Evolutionary conservation across 1,140 invertebrate genomes (phyloP).

Genomic region (Saxidomus purpurata): DNA sequence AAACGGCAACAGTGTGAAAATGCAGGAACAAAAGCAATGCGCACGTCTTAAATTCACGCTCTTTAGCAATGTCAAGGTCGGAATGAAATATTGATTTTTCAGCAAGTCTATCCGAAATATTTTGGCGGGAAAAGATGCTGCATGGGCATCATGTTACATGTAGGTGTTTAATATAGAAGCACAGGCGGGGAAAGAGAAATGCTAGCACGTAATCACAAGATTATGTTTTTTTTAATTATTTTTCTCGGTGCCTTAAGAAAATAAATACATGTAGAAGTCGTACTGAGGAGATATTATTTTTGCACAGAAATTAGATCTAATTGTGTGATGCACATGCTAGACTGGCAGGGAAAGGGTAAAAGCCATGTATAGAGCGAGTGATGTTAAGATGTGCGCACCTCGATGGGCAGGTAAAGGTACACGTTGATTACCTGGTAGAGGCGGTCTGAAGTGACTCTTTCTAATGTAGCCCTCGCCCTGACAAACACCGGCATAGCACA

Average conservation of each 20-base stretch:
- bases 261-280: too few species aligned
- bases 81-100: too few species aligned
- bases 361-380: not conserved
- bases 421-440: slow-evolving; percentile 78
- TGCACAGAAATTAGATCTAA: too few species aligned
- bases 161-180: too few species aligned
- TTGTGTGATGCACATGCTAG: not conserved
- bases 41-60: not conserved
- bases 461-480: slow-evolving; percentile 79
- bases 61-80: not conserved
- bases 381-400: slow-evolving; percentile 71
- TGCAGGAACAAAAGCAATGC: not conserved
- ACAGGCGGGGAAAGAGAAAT: too few species aligned
- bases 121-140: too few species aligned
- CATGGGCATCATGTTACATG: too few species aligned
- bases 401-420: slow-evolving; percentile 68
- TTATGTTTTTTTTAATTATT: too few species aligned
- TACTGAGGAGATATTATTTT: too few species aligned
- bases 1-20: not conserved
- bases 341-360: not conserved
- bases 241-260: too few species aligned
- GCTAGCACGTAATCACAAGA: too few species aligned
- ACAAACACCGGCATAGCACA: slow-evolving; percentile 80
- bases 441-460: slow-evolving; percentile 74
- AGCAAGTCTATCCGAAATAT: too few species aligned